These are phyloP conservation scores for Slavum lentiscoides DNA, from an alignment of 2,888 invertebrate genomes.

Conservation along the genomic window DNA sequence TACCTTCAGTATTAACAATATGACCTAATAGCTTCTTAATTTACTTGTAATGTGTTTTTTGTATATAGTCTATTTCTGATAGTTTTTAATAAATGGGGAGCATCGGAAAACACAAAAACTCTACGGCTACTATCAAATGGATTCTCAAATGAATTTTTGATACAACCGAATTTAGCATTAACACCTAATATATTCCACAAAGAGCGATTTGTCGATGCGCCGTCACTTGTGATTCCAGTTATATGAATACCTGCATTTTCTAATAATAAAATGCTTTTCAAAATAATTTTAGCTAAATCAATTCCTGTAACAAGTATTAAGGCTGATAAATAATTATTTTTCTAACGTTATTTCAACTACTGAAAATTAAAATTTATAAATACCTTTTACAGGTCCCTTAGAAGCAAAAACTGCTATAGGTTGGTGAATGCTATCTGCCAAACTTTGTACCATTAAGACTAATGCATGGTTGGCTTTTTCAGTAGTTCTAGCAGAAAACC, in stretches of 20 bases:
- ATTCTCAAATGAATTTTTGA: neutral
- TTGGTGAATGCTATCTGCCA: neutral
- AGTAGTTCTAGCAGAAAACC: neutral
- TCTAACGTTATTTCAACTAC: neutral
- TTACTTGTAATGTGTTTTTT: neutral
- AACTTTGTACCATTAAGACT: slow-evolving; percentile 6
- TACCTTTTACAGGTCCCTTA: neutral
- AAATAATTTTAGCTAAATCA: neutral
- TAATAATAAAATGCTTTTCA: neutral
- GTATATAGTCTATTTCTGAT: neutral
- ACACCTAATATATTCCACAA: neutral
- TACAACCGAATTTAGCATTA: neutral
- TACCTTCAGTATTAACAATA: no score
- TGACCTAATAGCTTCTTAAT: no score
- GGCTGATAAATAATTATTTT: neutral
- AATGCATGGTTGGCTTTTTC: neutral
- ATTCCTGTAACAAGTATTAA: neutral
- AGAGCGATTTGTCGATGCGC: neutral
- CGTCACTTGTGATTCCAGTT: neutral
- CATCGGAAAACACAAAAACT: neutral
- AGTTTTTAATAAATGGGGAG: neutral
- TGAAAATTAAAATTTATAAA: no score
- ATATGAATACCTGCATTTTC: neutral
- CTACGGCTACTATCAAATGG: neutral
- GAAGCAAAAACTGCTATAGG: neutral